Base-by-base conservation (phyloP, 2,797 vertebrate species). In the Petrocephalus schoutedeni region DNA sequence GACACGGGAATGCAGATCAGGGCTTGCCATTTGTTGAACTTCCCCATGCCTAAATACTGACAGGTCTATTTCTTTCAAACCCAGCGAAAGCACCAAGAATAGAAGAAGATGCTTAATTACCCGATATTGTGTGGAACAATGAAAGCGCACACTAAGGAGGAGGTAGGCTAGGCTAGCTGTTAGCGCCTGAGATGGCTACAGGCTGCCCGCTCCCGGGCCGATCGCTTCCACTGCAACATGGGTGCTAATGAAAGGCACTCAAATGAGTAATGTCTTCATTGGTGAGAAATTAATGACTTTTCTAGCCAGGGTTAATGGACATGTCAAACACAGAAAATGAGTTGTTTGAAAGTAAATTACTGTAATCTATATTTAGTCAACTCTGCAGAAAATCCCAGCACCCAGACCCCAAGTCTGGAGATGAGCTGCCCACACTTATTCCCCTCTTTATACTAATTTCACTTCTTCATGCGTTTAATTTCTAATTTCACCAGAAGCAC, bases 261-360 rank as follows among this genome's bases (percentile, higher is more conserved):
- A 95, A 95, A 97, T 97, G 96, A 97, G 95, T 96, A 98, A 98
- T 97, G 95, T 96, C 95, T 96, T 96, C 95, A 95, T 94, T 95
- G 95, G 96, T 95, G 93, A 96, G 97, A 97, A 97, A 97, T 97
- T 97, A 96, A 97, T 97, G 95, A 97, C 97, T 97, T 97, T 95
- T 96, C 94, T 93, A 95, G 94, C 95, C 94, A 93, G 93, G 97
- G 97, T 98, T 98, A 98, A 98, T 98, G 97, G 97, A 97, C 94
- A 95, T 96, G 96, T 97, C 97, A 98, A 95, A 96, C 96, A 94
- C 94, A 95, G 95, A 98, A 97, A 97, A 98, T 97, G 91, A 97
- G 97, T 97, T 97, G 96, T 97, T 98, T 98, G 96, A 97, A 96
- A 97, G 95, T 96, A 98, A 98, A 98, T 97, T 96, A 97, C 96